phyloP scores from a whole-genome alignment of 1,140 invertebrate genomes.

The Nomia melanderi region DNA sequence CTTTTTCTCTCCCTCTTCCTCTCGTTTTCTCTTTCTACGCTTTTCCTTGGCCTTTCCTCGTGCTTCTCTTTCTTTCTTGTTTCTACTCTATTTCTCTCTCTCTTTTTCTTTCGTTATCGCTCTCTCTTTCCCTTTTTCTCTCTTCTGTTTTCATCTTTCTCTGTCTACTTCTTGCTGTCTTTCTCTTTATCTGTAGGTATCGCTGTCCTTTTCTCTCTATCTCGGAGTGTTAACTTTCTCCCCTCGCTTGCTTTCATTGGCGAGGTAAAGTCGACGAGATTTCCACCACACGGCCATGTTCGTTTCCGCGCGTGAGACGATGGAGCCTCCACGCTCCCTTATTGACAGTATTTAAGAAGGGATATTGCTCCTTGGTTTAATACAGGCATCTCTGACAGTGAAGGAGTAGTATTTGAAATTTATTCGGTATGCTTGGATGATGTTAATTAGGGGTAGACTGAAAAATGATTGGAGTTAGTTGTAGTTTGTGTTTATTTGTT shows the following conservation, averaged over 20 bases:
- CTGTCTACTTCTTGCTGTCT: conserved; percentile 13
- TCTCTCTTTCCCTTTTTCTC: not conserved
- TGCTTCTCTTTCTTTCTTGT: conserved; percentile 7
- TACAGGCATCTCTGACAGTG: not conserved
- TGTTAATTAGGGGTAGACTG: no score
- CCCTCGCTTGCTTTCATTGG: conserved; percentile 11
- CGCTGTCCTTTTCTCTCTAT: no score
- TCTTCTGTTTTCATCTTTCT: not conserved
- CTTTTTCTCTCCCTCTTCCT: not conserved
- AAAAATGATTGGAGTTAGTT: no score
- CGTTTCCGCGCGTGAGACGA: not conserved
- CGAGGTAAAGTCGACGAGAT: conserved; percentile 52
- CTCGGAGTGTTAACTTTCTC: conserved; percentile 17
- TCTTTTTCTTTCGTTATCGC: not conserved
- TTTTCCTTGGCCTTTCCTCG: not conserved
- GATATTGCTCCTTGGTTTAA: not conserved
- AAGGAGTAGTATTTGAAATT: not conserved
- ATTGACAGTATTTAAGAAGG: not conserved
- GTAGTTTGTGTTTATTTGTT: no score
- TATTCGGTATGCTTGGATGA: no score
- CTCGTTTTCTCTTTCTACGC: no score
- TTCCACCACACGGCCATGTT: conserved; percentile 18
- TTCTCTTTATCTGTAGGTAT: no score
- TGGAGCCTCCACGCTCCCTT: not conserved
- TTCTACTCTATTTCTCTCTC: no score